Evolutionary conservation across 2,888 invertebrate species (phyloP).

Genomic region (Scaptomyza caliginosa): DNA sequence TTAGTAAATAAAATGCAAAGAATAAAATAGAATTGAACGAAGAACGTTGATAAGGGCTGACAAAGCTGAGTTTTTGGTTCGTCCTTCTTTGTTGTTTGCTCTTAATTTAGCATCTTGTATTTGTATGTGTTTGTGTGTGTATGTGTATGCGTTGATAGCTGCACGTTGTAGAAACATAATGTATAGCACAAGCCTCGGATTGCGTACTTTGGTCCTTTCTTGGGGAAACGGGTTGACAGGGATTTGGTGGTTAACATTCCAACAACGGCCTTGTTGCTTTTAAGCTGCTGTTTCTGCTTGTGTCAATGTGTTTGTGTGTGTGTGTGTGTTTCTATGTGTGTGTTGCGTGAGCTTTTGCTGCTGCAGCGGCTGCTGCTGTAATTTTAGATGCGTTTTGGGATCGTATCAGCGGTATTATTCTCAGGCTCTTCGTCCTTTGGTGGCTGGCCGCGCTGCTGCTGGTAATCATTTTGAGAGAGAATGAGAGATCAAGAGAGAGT

Average conservation of each 20-base stretch:
- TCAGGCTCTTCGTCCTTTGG: slow-evolving; percentile 83
- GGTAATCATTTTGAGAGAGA: slow-evolving; percentile 12
- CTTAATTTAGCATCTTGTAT: slow-evolving; percentile 4
- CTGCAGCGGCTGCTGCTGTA: slow-evolving; percentile 44
- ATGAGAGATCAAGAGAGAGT: neutral
- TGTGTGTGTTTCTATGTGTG: slow-evolving; percentile 16
- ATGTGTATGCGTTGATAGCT: slow-evolving; percentile 23
- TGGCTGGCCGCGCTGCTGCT: slow-evolving; percentile 80
- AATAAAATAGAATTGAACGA: slow-evolving; percentile 55
- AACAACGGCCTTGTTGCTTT: slow-evolving; percentile 13
- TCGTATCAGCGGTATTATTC: slow-evolving; percentile 77
- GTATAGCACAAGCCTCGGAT: slow-evolving; percentile 15
- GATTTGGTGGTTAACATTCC: slow-evolving; percentile 8
- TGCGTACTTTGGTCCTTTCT: slow-evolving; percentile 37
- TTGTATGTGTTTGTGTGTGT: slow-evolving; percentile 31
- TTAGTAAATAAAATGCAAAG: slow-evolving; percentile 75
- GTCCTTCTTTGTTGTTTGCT: slow-evolving; percentile 5
- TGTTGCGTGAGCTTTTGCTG: slow-evolving; percentile 13
- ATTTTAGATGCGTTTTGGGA: slow-evolving; percentile 77
- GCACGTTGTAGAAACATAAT: slow-evolving; percentile 14
- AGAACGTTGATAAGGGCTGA: slow-evolving; percentile 27
- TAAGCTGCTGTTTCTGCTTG: slow-evolving; percentile 20
- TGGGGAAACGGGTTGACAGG: neutral
- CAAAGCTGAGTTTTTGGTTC: slow-evolving; percentile 33
- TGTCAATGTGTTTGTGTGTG: slow-evolving; percentile 10